Percentiles rank a stretch among this genome's conserved stretches.
Conservation (phyloP, 2,113 vertebrate species). For the Rousettus leschenaultii region DNA sequence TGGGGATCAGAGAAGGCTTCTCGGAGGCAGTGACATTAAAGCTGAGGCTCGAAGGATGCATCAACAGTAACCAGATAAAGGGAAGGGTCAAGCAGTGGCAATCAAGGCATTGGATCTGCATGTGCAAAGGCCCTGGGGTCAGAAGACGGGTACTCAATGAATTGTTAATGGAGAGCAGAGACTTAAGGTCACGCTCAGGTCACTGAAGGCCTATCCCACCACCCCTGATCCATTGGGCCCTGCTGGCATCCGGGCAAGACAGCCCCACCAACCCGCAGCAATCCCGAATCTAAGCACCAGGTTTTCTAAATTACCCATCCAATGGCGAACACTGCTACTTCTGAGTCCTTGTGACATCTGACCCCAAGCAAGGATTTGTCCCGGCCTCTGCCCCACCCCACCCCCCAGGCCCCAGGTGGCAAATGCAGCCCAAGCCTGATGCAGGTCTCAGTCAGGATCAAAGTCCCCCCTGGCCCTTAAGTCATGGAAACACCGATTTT, state of each 20-base stretch:
- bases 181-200: background rate
- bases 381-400: background rate
- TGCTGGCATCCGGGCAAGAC: background rate
- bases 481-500: background rate
- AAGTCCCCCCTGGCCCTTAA: background rate
- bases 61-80: background rate
- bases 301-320: background rate
- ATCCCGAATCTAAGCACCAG: background rate
- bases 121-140: background rate
- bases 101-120: background rate
- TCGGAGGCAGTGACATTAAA: background rate
- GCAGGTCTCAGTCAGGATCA: background rate
- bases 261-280: background rate
- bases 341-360: background rate
- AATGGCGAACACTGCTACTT: background rate
- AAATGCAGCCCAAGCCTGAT: background rate
- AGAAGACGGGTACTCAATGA: too few species aligned
- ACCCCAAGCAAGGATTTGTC: background rate
- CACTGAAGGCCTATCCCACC: accelerated
- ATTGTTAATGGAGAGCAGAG: background rate
- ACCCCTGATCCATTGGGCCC: accelerated
- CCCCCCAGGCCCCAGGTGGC: background rate
- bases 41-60: background rate
- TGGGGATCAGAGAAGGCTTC: background rate
- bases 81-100: background rate